Conservation (phyloP, 2,113 vertebrate species). For the Strix uralensis region DNA sequence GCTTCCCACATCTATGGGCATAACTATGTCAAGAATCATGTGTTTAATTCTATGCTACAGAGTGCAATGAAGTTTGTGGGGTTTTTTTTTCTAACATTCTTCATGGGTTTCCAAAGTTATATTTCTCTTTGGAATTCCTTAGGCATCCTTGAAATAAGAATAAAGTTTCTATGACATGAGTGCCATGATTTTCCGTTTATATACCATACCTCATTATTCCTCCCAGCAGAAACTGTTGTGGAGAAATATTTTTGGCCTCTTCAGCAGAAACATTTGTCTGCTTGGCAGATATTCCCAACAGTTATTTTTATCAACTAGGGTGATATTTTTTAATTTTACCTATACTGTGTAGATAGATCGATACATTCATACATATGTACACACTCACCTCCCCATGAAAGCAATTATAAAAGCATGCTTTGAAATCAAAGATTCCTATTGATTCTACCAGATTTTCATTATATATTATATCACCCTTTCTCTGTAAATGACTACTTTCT, state of each 20-base stretch:
- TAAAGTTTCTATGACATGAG: neutral
- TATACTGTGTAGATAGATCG: neutral
- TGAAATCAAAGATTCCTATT: neutral
- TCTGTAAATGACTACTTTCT: neutral
- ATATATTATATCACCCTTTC: neutral
- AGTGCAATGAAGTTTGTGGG: neutral
- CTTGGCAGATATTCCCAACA: neutral
- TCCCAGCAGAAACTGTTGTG: neutral
- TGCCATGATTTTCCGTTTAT: neutral
- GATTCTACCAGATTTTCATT: neutral
- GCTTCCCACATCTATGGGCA: neutral
- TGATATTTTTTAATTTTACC: neutral
- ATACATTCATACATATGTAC: neutral
- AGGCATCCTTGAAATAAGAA: neutral
- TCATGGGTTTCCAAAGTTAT: neutral
- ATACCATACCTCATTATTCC: neutral
- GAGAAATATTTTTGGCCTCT: neutral
- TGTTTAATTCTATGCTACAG: neutral
- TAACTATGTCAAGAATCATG: neutral
- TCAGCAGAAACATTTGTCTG: neutral
- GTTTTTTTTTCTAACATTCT: neutral
- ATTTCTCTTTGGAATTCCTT: neutral
- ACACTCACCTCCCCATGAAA: neutral
- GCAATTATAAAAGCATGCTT: neutral
- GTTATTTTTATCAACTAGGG: neutral